Base-by-base conservation (phyloP, 2,113 vertebrate species). In the Sinosuthora webbiana region DNA sequence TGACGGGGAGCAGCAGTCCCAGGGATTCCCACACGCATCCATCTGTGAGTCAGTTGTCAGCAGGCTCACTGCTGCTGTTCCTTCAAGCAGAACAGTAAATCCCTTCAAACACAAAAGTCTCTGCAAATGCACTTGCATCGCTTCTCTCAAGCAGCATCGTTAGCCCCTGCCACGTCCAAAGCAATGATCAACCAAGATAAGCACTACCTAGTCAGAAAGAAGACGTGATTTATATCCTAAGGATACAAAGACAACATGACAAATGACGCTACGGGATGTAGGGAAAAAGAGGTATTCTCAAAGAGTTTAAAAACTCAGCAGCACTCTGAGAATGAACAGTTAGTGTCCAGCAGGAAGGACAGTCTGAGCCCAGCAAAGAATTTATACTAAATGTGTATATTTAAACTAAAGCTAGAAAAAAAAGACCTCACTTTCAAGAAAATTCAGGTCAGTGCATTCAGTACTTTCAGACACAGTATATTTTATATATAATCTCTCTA, bases 221-320 rank as follows among this genome's bases (percentile, higher is more conserved):
- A 90, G 35, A 50, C 0, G 1, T 10, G 37, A 27, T 67, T 83
- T 65, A 11, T 63, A 50, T 68, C 76, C 76, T 55, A 31, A 64
- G 86, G 71, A 53, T 42, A 69, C 0, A 0, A 53, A 85, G 69
- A 33, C 45, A 87, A 41, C 13, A 0, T 53, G 67, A 76, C 18
- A 42, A 33, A 20, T 2, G 22, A 68, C 11, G 16, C 45, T 47
- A 18, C 9, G 15, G 39, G 55, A 74, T 30, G 37, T 10, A 52
- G 6, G 27, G 35, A 42, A 64, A 90, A 87, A 56, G 12, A 8
- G 0, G 0, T 24, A 8, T 35, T 76, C 73, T 25, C 37, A 47
- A 81, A 44, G 35, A 63, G 31, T 50, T 47, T 64, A 53, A 39
- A 64, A 80, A 64, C 39, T 52, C 90, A 80, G 67, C 6, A 86